Evolutionary conservation across 2,113 vertebrate genomes (phyloP).

Genomic region (Sinocyclocheilus maitianheensis): DNA sequence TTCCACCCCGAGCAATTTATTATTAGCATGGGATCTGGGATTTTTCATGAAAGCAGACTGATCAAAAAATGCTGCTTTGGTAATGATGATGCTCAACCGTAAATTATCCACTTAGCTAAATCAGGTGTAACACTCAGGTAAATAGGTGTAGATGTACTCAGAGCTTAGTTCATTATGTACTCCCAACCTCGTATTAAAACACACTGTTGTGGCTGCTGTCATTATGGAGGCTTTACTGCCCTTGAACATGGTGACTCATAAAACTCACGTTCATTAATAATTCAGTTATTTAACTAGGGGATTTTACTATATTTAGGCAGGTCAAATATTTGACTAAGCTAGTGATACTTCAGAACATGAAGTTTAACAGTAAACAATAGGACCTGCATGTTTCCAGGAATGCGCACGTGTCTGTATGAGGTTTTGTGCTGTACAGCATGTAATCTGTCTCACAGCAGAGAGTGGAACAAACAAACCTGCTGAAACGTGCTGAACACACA

Average conservation of each 20-base stretch:
- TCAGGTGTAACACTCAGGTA: conserved; percentile 11
- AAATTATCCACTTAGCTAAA: conserved; percentile 26
- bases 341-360: not conserved
- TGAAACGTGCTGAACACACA: not conserved
- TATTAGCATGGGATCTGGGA: conserved; percentile 5
- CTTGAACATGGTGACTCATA: conserved; percentile 22
- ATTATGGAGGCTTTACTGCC: not conserved
- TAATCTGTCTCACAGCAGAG: not conserved
- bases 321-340: not conserved
- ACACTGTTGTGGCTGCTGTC: not conserved
- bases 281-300: conserved; percentile 17
- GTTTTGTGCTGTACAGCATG: not conserved
- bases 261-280: conserved; percentile 20
- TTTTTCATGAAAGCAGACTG: not conserved
- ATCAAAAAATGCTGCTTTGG: not conserved
- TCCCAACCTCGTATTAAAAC: not conserved
- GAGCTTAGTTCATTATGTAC: not conserved
- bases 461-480: not conserved
- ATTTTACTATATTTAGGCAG: conserved; percentile 14
- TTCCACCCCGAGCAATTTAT: not conserved
- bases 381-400: not conserved
- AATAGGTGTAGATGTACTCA: not conserved
- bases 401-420: not conserved
- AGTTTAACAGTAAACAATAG: not conserved
- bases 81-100: not conserved